Conservation (phyloP, 2,113 vertebrate species). For the Alaudala cheleensis region DNA sequence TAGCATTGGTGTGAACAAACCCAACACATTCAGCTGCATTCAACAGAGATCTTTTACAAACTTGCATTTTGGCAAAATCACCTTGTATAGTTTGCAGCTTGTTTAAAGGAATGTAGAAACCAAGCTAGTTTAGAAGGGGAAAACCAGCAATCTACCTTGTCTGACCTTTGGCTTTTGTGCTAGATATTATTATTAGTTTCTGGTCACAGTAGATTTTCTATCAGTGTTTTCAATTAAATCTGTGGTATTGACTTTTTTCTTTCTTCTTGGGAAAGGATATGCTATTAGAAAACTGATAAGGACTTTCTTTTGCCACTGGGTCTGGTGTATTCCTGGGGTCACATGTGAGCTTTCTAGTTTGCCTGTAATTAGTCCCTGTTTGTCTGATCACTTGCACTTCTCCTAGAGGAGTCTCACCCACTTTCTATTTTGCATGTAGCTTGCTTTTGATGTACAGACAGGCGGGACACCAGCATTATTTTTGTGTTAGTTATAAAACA, state of each 20-base stretch:
- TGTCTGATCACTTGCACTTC: neutral
- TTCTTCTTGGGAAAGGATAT: neutral
- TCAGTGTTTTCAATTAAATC: neutral
- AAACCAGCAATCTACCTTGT: neutral
- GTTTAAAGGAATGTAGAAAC: neutral
- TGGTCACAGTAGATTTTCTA: neutral
- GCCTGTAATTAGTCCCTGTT: neutral
- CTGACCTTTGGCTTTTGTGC: fast-evolving
- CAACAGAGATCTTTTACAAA: neutral
- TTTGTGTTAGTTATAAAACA: neutral
- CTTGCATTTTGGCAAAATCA: neutral
- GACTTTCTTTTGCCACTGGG: neutral
- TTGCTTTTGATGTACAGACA: neutral
- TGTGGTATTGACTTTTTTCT: neutral
- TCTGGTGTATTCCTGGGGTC: neutral
- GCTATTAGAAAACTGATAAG: neutral
- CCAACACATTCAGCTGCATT: neutral
- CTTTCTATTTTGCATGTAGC: neutral
- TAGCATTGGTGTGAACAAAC: neutral
- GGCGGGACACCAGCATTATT: neutral
- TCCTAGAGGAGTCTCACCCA: neutral
- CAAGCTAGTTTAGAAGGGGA: neutral
- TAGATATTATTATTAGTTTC: neutral
- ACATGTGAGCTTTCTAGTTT: neutral
- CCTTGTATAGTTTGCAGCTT: neutral